Evolutionary conservation across 2,888 invertebrate species (phyloP), one percentile per base, ranked within the genome.

Genomic region (Pachymerium ferrugineum): DNA sequence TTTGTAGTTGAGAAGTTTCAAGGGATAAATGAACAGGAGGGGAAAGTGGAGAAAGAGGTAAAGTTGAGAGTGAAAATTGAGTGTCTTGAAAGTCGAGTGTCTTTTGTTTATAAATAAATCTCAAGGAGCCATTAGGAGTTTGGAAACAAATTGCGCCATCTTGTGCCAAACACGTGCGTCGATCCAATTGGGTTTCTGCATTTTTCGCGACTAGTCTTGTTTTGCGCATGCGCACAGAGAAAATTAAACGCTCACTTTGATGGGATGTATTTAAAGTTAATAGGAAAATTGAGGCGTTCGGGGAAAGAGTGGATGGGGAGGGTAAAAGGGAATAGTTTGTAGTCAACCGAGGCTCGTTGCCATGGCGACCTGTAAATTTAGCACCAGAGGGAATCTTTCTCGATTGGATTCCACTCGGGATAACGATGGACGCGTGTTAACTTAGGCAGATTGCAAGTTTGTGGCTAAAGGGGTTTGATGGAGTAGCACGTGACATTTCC

Each of bases 71-170:
- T n/a, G n/a, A n/a, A n/a, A n/a, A n/a, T n/a, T n/a, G n/a, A n/a
- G n/a, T n/a, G n/a, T n/a, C n/a, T n/a, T n/a, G n/a, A 1, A 22
- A 54, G 47, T 54, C 47, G 47, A 54, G 47, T 54, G 47, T 54
- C 47, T 54, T n/a, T 54, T 54, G 47, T 54, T n/a, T 54, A 54
- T 54, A 54, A 54, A 54, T 54, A 54, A 54, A 54, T 54, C 47
- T 54, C 4, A 16, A 54, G 47, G 22, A 54, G 47, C 47, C 47
- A 54, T 54, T 54, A 54, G 6, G 47, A 54, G 6, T n/a, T n/a
- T 54, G 47, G 47, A 54, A 54, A 54, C 47, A 54, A 54, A 54
- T 54, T 54, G 47, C 47, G 47, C 47, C 47, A 54, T 54, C 47
- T 54, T 54, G 47, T 54, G 47, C 47, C 47, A 54, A 54, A 54